Percentiles rank a stretch among this genome's conserved stretches.
These are phyloP conservation scores for Meriones psammophilus DNA, from an alignment of 2,797 vertebrate genomes.

Conservation along the genomic window DNA sequence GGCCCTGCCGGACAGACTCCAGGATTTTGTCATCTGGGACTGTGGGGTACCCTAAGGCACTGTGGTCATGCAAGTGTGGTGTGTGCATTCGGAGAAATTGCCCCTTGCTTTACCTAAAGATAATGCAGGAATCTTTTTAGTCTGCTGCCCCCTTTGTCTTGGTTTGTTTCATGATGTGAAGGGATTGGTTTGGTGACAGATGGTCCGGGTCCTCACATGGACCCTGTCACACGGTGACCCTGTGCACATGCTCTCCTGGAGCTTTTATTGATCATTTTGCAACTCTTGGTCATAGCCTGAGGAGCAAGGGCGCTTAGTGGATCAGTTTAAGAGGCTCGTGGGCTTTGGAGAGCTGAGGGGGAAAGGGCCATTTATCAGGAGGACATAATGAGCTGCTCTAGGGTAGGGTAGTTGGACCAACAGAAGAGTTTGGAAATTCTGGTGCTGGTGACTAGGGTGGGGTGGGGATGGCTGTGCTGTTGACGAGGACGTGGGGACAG, in stretches of 20 bases:
- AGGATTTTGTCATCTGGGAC: neutral
- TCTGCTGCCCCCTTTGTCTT: neutral
- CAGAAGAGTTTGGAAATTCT: neutral
- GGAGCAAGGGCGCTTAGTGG: neutral
- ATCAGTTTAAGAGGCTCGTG: neutral
- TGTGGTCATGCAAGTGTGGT: neutral
- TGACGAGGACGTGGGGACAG: neutral
- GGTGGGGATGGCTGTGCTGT: too few species aligned
- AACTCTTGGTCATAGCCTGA: neutral
- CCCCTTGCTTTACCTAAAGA: neutral
- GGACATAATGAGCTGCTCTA: neutral
- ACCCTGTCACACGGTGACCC: neutral
- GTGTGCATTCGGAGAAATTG: neutral
- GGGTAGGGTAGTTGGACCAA: neutral
- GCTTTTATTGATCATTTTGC: neutral
- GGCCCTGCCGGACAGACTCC: neutral
- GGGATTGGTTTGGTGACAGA: neutral
- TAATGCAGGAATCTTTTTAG: slow-evolving; percentile 20
- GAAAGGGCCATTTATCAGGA: neutral
- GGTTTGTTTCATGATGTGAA: neutral
- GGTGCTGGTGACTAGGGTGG: neutral
- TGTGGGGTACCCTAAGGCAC: neutral
- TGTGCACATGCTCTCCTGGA: rapidly evolving
- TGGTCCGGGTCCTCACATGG: neutral
- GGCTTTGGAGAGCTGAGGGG: neutral